These are phyloP conservation scores for Diaprepes abbreviatus DNA, from an alignment of 2,888 invertebrate genomes.

Conservation along the genomic window DNA sequence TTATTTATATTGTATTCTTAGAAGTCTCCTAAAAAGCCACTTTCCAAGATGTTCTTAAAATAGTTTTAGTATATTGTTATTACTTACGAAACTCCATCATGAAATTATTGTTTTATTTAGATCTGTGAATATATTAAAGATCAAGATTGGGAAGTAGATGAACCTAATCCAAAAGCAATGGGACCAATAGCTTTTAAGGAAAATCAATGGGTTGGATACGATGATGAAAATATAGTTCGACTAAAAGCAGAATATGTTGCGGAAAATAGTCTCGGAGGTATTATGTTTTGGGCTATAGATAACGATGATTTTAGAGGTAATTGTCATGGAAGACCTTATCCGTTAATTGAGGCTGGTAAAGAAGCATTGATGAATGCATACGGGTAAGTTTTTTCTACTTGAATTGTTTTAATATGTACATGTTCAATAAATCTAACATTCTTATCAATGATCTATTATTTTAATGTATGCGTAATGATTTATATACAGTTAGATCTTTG, in stretches of 20 bases:
- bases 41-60: no score
- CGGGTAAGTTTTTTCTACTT: constrained; percentile 74
- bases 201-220: constrained; percentile 95
- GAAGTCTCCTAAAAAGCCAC: no score
- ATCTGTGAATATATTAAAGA: constrained; percentile 86
- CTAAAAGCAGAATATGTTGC: constrained; percentile 89
- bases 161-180: constrained; percentile 86
- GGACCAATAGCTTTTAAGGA: constrained; percentile 90
- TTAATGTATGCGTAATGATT: no score
- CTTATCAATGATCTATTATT: no score
- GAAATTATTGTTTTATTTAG: constrained; percentile 65
- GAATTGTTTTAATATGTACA: no score
- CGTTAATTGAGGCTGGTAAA: constrained; percentile 92
- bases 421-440: no score
- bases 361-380: constrained; percentile 79
- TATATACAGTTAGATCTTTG: no score
- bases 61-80: no score
- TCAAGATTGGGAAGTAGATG: constrained; percentile 86
- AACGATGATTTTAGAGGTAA: constrained; percentile 95
- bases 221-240: constrained; percentile 86
- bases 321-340: constrained; percentile 89
- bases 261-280: constrained; percentile 88
- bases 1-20: no score
- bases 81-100: background rate
- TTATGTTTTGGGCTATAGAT: constrained; percentile 95